A percentile compares a stretch with the other conserved stretches of the same genome.
Evolutionary conservation across 2,797 vertebrate genomes (phyloP).

Genomic region (Melanotaenia boesemani): DNA sequence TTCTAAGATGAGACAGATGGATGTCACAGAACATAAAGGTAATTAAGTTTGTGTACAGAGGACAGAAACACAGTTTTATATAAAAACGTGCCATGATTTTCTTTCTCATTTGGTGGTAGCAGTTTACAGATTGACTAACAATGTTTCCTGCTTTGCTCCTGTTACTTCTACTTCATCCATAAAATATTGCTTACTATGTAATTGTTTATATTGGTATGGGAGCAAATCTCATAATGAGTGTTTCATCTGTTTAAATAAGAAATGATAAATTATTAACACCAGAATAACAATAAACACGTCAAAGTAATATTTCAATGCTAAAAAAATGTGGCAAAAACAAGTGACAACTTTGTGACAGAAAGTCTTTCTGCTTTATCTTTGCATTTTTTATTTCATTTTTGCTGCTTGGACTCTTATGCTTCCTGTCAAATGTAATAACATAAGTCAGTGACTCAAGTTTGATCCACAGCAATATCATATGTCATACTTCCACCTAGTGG

Average conservation of each 20-base stretch:
- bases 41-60: neutral
- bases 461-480: conserved; percentile 3
- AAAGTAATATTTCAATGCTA: too few species aligned
- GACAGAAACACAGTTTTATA: neutral
- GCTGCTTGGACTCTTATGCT: neutral
- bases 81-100: neutral
- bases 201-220: neutral
- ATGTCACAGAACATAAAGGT: neutral
- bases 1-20: neutral
- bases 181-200: neutral
- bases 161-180: neutral
- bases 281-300: neutral
- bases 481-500: conserved; percentile 72
- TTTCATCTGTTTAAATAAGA: neutral
- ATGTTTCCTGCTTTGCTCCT: neutral
- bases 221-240: neutral
- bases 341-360: neutral
- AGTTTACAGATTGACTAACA: neutral
- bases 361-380: neutral
- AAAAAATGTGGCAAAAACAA: neutral
- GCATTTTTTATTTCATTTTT: neutral
- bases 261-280: neutral
- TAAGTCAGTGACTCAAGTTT: neutral
- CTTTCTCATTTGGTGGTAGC: neutral
- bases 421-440: neutral